Evolutionary conservation across 2,888 invertebrate genomes (phyloP).

Genomic region (Pseudococcus jackbeardsleyi): DNA sequence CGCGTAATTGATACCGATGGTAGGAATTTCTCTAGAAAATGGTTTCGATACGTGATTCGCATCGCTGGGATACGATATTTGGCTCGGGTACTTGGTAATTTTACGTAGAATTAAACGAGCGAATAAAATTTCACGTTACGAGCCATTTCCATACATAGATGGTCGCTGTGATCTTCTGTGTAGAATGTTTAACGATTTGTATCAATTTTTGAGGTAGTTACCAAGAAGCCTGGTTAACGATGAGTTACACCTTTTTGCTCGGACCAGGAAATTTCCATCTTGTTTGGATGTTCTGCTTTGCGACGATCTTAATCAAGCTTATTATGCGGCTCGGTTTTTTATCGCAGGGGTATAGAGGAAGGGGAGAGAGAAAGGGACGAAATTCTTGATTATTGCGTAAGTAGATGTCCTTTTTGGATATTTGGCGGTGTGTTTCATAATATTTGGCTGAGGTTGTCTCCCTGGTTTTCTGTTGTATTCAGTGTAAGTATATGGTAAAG

Average conservation of each 20-base stretch:
- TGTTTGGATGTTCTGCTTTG: not conserved
- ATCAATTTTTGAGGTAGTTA: constrained; percentile 26
- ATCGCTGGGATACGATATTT: not conserved
- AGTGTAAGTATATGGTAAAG: not conserved
- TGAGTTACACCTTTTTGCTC: not conserved
- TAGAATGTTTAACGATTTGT: constrained; percentile 25
- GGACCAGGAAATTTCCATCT: constrained; percentile 8
- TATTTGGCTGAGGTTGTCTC: not conserved
- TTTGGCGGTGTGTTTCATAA: not conserved
- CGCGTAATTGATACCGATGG: not conserved
- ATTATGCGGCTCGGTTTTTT: not conserved
- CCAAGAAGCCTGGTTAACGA: not conserved
- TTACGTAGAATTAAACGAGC: constrained; percentile 35
- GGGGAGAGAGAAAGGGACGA: not conserved
- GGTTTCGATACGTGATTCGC: not conserved
- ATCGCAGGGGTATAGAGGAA: not conserved
- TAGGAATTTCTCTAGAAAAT: not conserved
- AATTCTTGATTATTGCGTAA: not conserved
- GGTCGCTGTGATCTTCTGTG: not conserved
- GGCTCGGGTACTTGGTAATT: not conserved
- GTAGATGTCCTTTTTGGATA: not conserved
- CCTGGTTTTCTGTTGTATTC: not conserved
- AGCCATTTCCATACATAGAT: constrained; percentile 3
- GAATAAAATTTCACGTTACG: constrained; percentile 30
- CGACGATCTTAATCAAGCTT: constrained; percentile 29